These are phyloP conservation scores for Platycercus adscitus DNA, from an alignment of 2,113 vertebrate species.

Conservation along the genomic window DNA sequence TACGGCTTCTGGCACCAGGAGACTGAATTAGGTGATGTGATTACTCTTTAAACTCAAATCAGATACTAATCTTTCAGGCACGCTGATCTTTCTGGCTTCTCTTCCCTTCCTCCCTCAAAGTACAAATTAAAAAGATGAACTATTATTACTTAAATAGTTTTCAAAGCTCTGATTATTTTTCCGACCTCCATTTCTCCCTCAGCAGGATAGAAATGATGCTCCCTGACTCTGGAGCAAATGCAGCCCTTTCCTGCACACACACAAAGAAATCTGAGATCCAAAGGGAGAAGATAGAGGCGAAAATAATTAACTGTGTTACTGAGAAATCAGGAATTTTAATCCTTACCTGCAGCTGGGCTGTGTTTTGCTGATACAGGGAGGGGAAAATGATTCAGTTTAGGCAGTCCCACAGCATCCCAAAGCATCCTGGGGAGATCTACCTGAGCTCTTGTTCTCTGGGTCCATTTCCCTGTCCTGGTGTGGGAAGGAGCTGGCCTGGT, in stretches of 20 bases:
- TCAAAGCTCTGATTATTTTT: background rate
- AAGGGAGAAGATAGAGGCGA: background rate
- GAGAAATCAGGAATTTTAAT: background rate
- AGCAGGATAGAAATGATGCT: background rate
- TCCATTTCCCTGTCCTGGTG: accelerated
- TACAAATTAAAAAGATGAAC: slow-evolving; percentile 8
- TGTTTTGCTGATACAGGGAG: background rate
- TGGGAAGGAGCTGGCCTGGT: background rate
- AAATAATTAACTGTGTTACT: slow-evolving; percentile 10
- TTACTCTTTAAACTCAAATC: slow-evolving; percentile 11
- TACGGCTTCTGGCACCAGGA: background rate
- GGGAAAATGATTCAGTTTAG: background rate
- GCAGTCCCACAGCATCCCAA: background rate
- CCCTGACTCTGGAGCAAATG: background rate
- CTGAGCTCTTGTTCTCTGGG: background rate
- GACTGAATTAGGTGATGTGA: background rate
- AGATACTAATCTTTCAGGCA: background rate
- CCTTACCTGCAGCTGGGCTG: background rate
- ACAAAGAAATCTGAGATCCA: background rate
- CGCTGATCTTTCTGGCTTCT: background rate
- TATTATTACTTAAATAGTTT: background rate
- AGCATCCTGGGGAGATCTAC: background rate
- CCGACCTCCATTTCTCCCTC: background rate
- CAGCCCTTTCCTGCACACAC: background rate
- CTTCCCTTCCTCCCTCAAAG: background rate